phyloP scores from a whole-genome alignment of 2,797 vertebrate genomes.

The Lemur catta region DNA sequence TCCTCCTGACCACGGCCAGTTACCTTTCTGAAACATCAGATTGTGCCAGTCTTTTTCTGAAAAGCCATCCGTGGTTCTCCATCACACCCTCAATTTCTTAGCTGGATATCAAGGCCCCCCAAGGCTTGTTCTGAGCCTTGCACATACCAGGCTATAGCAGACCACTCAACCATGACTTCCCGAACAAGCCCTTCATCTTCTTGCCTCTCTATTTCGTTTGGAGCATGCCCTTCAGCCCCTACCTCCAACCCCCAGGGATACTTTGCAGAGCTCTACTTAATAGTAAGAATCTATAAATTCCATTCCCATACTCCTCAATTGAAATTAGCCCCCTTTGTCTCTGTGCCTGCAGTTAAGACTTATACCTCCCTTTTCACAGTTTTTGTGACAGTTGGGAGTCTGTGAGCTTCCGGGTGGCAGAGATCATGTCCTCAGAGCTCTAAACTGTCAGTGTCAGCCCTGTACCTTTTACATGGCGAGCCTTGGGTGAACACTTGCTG shows the following conservation, averaged over 20 bases:
- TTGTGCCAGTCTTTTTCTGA: background rate
- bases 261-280: background rate
- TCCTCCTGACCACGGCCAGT: background rate
- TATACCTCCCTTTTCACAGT: background rate
- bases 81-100: background rate
- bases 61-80: background rate
- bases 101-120: background rate
- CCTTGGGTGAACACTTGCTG: background rate
- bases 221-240: background rate
- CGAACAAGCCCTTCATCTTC: background rate
- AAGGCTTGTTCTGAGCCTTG: background rate
- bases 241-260: background rate
- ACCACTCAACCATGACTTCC: rapidly evolving
- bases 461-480: background rate
- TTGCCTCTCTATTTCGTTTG: background rate
- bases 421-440: background rate
- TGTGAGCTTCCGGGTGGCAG: background rate
- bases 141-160: rapidly evolving
- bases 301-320: background rate
- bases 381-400: background rate
- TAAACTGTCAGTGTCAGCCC: background rate
- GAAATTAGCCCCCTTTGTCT: background rate
- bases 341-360: background rate
- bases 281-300: background rate
- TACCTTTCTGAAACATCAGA: background rate